These are phyloP conservation scores for Caenorhabditis briggsae DNA, from an alignment of 1,140 invertebrate genomes.

Conservation along the genomic window DNA sequence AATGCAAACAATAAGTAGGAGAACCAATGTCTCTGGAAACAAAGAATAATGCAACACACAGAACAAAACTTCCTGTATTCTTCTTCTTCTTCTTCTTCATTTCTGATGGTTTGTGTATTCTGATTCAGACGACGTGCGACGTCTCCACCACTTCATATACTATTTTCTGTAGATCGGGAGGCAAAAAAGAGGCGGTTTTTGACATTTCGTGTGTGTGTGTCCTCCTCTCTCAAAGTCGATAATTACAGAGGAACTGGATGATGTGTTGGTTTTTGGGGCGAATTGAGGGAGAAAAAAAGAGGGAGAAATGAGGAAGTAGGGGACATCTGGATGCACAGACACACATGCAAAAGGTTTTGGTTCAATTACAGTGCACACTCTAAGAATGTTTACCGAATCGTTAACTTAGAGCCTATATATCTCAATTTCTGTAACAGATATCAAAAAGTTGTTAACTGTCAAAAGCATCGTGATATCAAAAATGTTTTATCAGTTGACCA, in stretches of 20 bases:
- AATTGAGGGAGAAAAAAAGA: slow-evolving; percentile 20
- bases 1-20: background rate
- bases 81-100: slow-evolving; percentile 25
- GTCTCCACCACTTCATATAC: slow-evolving; percentile 14
- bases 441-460: too few species aligned
- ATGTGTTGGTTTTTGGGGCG: background rate
- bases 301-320: background rate
- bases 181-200: slow-evolving; percentile 1
- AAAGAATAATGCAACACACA: background rate
- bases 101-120: slow-evolving; percentile 10
- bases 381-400: too few species aligned
- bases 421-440: too few species aligned
- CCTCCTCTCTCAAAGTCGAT: slow-evolving; percentile 25
- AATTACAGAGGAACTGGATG: slow-evolving; percentile 30
- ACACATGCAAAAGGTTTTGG: too few species aligned
- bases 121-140: background rate
- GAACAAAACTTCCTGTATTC: slow-evolving; percentile 45
- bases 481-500: too few species aligned
- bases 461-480: too few species aligned
- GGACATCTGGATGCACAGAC: too few species aligned
- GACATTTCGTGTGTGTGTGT: slow-evolving; percentile 21
- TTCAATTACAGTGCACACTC: too few species aligned
- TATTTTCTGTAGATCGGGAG: background rate
- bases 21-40: background rate
- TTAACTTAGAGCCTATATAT: too few species aligned